Evolutionary conservation across 2,113 vertebrate genomes (phyloP).

Genomic region (Varanus komodoensis): DNA sequence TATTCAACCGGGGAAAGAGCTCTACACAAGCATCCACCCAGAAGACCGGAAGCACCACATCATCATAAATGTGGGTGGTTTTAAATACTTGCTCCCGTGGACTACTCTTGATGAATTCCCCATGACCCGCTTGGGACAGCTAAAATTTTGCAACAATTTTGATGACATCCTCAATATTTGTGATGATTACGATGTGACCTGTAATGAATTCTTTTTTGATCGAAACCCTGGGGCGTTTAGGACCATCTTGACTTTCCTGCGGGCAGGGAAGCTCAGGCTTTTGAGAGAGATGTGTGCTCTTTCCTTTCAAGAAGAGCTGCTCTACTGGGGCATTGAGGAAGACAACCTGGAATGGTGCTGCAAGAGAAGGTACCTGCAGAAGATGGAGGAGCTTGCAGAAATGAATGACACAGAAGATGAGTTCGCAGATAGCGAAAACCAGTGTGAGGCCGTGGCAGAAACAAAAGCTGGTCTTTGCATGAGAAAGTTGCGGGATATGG

Average conservation of each 20-base stretch:
- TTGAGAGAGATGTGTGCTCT: conserved; percentile 93
- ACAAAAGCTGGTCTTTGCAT: conserved; percentile 86
- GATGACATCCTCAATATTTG: conserved; percentile 96
- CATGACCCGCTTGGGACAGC: conserved; percentile 90
- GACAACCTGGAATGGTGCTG: conserved; percentile 96
- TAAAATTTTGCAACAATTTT: conserved; percentile 93
- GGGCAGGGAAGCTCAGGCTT: conserved; percentile 92
- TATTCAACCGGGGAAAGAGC: conserved; percentile 73
- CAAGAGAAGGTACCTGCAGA: conserved; percentile 90
- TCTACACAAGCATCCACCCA: conserved; percentile 68
- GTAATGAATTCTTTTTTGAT: conserved; percentile 98
- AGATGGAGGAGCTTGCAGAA: conserved; percentile 92
- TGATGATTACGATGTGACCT: conserved; percentile 93
- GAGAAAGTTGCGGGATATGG: conserved; percentile 94
- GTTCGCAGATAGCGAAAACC: conserved; percentile 74
- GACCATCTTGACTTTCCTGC: conserved; percentile 94
- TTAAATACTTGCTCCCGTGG: conserved; percentile 95
- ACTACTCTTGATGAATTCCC: conserved; percentile 96
- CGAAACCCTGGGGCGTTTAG: conserved; percentile 94
- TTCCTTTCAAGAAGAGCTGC: conserved; percentile 96
- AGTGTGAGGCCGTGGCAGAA: conserved; percentile 70
- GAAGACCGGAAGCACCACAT: conserved; percentile 85
- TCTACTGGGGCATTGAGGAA: conserved; percentile 97
- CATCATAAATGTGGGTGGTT: conserved; percentile 96
- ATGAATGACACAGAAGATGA: conserved; percentile 89